phyloP scores from a whole-genome alignment of 2,888 invertebrate genomes.

The Catocala sponsa region DNA sequence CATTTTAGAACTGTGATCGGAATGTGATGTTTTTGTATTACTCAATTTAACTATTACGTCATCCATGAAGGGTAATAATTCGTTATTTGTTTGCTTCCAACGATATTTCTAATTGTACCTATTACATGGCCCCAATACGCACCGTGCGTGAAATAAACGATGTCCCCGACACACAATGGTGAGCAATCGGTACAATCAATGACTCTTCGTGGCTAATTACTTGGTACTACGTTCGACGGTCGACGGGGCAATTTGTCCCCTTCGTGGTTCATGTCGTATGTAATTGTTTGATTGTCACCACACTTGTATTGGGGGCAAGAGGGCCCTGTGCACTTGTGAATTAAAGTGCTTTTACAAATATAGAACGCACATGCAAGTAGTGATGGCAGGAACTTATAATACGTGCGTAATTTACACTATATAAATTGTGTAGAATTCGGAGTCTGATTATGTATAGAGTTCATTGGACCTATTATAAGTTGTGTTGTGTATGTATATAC shows the following conservation, averaged over 20 bases:
- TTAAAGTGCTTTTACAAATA: background rate
- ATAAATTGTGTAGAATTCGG: no score
- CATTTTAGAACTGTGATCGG: no score
- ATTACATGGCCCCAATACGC: background rate
- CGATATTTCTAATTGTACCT: background rate
- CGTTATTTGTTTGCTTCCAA: background rate
- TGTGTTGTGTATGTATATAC: no score
- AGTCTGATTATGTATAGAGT: no score
- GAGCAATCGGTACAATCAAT: conserved; percentile 18
- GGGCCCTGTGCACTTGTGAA: conserved; percentile 1
- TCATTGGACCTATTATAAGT: no score
- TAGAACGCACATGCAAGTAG: background rate
- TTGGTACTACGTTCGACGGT: background rate
- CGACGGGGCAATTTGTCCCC: conserved; percentile 13
- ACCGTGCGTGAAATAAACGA: conserved; percentile 1
- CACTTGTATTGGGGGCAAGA: conserved; percentile 2
- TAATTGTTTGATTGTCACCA: conserved; percentile 24
- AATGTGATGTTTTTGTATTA: no score
- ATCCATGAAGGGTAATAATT: background rate
- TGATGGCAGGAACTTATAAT: no score
- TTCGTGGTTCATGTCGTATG: background rate
- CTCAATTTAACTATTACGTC: no score
- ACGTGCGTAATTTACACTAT: no score
- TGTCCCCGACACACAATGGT: background rate
- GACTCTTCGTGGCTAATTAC: conserved; percentile 6